phyloP scores from a whole-genome alignment of 2,888 invertebrate genomes.

The Crioceris asparagi region DNA sequence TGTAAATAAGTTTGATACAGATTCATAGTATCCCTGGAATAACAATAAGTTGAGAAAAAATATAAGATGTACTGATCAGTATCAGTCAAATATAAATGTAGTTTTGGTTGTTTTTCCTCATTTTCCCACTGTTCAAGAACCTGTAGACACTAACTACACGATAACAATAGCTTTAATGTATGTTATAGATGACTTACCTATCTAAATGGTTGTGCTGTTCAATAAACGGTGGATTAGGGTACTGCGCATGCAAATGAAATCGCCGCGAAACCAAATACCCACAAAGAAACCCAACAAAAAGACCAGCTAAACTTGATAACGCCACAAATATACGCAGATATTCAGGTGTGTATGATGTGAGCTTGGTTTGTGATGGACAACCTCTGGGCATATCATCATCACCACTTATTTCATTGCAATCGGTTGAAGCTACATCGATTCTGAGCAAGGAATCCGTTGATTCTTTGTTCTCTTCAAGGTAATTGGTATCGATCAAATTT shows the following conservation, averaged over 20 bases:
- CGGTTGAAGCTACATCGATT: slow-evolving; percentile 29
- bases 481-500: slow-evolving; percentile 25
- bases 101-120: too few species aligned
- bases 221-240: slow-evolving; percentile 62
- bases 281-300: slow-evolving; percentile 73
- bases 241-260: slow-evolving; percentile 58
- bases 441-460: slow-evolving; percentile 19
- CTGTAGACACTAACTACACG: too few species aligned
- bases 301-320: slow-evolving; percentile 61
- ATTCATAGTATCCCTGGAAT: too few species aligned
- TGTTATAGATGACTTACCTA: slow-evolving; percentile 49
- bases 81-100: too few species aligned
- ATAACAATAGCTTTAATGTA: too few species aligned
- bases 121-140: too few species aligned
- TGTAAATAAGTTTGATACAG: too few species aligned
- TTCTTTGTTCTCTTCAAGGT: slow-evolving; percentile 17
- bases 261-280: slow-evolving; percentile 74
- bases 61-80: too few species aligned
- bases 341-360: slow-evolving; percentile 68
- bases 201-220: slow-evolving; percentile 72
- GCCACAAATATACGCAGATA: slow-evolving; percentile 72
- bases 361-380: slow-evolving; percentile 39
- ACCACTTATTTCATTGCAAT: slow-evolving; percentile 30
- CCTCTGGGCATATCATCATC: slow-evolving; percentile 20
- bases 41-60: too few species aligned